Evolutionary conservation across 1,140 invertebrate genomes (phyloP), one percentile per base, ranked within the genome.

Genomic region (Heliconius himera): DNA sequence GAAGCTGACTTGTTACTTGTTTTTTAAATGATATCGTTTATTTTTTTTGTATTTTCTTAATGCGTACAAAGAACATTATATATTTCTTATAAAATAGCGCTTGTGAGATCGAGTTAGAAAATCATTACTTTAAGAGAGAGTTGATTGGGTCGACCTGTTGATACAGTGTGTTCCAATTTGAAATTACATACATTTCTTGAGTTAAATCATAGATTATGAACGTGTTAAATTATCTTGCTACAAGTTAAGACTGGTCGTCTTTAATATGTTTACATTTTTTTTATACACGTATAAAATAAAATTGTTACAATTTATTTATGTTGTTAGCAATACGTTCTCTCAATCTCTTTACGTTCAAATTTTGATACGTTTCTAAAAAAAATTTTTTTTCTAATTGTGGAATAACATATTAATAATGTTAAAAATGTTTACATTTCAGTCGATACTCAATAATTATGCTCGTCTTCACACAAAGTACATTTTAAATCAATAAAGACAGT

Each of bases 71-170:
- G 22, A 11, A 66, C 9, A 46, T 16, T 46, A 46, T 46, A 46
- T 46, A 46, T 46, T 29, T 26, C 26, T 66, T 66, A 11, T 26
- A 66, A 13, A 13, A 46, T 16, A 46, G 3, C 41, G 20, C 73
- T 78, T 76, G 81, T 70, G 49, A 66, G 78, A 74, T 66, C 72
- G 38, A 80, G 73, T 80, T 80, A 74, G 78, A 82, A 82, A 82
- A 80, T 77, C 70, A 70, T 79, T 51, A 73, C 82, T 83, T 75
- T 80, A 41, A 77, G 84, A 79, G 82, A 85, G 84, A 85, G 84
- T 83, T 76, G 80, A 83, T 85, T 70, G 81, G 26, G 71, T 77
- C 81, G 77, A 84, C 76, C 73, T 70, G 73, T 80, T 60, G 20
- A 70, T 79, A 75, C 73, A 76, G 60, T 46, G 46, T 60, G 78